These are phyloP conservation scores for Poecilus cupreus DNA, from an alignment of 2,888 invertebrate genomes.

Conservation along the genomic window DNA sequence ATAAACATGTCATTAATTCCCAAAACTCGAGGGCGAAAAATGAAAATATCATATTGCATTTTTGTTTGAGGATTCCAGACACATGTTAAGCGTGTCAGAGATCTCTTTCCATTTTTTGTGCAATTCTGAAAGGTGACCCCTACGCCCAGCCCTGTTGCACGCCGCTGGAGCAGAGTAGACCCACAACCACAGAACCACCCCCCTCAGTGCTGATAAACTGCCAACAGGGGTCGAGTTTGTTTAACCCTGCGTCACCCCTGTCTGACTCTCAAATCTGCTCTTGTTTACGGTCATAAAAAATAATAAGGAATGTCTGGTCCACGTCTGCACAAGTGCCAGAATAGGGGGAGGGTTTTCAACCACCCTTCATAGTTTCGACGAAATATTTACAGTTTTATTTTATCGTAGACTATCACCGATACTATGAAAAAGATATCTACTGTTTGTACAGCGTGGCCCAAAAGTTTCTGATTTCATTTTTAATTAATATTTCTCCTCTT, in stretches of 20 bases:
- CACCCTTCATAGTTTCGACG: neutral
- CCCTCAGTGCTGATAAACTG: conserved; percentile 52
- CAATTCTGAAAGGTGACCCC: conserved; percentile 48
- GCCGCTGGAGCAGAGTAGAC: neutral
- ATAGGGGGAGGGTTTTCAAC: neutral
- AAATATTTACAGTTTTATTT: conserved; percentile 10
- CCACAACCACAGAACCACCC: neutral
- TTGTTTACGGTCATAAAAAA: conserved; percentile 41
- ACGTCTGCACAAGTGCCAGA: conserved; percentile 43
- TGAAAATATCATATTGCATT: conserved; percentile 56
- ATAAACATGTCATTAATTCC: conserved; percentile 54
- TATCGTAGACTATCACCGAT: neutral
- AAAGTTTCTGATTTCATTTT: no score
- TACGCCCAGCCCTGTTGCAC: neutral
- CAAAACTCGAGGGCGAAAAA: conserved; percentile 46
- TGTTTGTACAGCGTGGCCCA: no score
- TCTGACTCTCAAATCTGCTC: conserved; percentile 38
- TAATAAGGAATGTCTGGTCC: conserved; percentile 43
- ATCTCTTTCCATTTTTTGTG: conserved; percentile 49
- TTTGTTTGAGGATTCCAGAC: conserved; percentile 54
- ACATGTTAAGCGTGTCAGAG: conserved; percentile 56
- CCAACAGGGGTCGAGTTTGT: conserved; percentile 54
- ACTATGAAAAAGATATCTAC: no score
- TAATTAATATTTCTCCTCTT: neutral
- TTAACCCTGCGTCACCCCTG: conserved; percentile 55